Conservation (phyloP, 2,113 vertebrate genomes). For the Dicrurus megarhynchus region DNA sequence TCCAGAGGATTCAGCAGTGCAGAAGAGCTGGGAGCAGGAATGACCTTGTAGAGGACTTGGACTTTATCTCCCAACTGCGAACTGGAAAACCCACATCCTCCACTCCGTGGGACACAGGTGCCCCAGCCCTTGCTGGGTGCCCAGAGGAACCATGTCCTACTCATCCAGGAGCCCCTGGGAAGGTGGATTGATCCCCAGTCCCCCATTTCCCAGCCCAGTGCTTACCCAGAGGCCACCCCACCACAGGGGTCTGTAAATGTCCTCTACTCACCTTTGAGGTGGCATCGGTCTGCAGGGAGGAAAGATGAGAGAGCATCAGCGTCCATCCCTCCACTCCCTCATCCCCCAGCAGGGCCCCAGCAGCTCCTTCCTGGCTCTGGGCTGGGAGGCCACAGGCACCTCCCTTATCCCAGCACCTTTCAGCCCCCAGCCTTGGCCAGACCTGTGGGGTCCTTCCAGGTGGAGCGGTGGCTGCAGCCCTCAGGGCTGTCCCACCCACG, state of each 20-base stretch:
- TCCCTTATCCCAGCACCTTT: not conserved
- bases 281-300: conserved; percentile 24
- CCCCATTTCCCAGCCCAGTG: not conserved
- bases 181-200: not conserved
- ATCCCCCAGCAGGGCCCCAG: not conserved
- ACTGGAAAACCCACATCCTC: not conserved
- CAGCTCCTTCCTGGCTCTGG: not conserved
- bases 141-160: not conserved
- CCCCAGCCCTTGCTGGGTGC: not conserved
- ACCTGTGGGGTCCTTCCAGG: not conserved
- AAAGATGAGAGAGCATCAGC: not conserved
- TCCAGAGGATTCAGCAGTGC: not conserved
- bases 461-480: not conserved
- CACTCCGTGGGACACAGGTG: not conserved
- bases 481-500: not conserved
- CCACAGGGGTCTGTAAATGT: fast-evolving
- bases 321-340: not conserved
- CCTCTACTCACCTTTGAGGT: conserved; percentile 56
- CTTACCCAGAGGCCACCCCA: not conserved
- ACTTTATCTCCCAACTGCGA: not conserved
- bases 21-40: not conserved
- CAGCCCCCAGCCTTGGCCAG: not conserved
- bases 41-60: not conserved
- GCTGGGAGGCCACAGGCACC: fast-evolving
- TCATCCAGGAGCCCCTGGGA: not conserved